Percentiles rank a stretch among this genome's conserved stretches.
Conservation (phyloP, 2,797 vertebrate species). For the Hippoglossus hippoglossus region DNA sequence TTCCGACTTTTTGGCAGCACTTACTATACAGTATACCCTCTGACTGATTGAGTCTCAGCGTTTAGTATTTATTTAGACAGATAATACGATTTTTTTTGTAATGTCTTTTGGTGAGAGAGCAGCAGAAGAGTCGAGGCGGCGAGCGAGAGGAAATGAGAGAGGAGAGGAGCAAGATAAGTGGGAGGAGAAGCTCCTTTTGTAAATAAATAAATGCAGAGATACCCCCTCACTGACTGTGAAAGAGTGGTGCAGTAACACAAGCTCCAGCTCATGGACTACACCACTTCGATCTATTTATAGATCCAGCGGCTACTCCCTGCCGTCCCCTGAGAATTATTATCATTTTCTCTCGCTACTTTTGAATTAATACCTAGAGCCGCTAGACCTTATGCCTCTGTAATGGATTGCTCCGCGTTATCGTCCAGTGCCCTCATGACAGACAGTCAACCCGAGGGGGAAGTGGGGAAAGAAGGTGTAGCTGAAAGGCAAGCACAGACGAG, state of each 20-base stretch:
- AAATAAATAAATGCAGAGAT: conserved; percentile 63
- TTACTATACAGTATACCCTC: conserved; percentile 21
- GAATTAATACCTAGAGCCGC: conserved; percentile 70
- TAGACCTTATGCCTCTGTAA: conserved; percentile 65
- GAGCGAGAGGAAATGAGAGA: conserved; percentile 26
- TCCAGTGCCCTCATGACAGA: conserved; percentile 61
- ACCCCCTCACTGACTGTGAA: conserved; percentile 28
- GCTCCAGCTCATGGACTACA: conserved; percentile 56
- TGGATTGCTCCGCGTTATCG: conserved; percentile 74
- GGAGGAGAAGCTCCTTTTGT: conserved; percentile 48
- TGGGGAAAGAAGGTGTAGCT: conserved; percentile 56
- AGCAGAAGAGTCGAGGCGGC: background rate
- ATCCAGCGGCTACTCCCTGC: conserved; percentile 63
- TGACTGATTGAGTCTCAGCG: conserved; percentile 46
- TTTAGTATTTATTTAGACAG: conserved; percentile 45
- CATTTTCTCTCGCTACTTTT: conserved; percentile 67
- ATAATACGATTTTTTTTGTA: conserved; percentile 32
- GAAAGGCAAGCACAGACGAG: conserved; percentile 58
- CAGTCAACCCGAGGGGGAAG: conserved; percentile 57
- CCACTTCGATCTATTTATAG: conserved; percentile 76
- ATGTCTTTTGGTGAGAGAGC: conserved; percentile 17
- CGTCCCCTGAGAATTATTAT: conserved; percentile 73
- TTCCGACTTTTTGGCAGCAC: conserved; percentile 15
- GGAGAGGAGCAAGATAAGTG: conserved; percentile 31
- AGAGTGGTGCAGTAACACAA: conserved; percentile 55